Percentiles rank a stretch among this genome's conserved stretches.
These are phyloP conservation scores for Oligia fasciuncula DNA, from an alignment of 2,888 invertebrate genomes.

Conservation along the genomic window DNA sequence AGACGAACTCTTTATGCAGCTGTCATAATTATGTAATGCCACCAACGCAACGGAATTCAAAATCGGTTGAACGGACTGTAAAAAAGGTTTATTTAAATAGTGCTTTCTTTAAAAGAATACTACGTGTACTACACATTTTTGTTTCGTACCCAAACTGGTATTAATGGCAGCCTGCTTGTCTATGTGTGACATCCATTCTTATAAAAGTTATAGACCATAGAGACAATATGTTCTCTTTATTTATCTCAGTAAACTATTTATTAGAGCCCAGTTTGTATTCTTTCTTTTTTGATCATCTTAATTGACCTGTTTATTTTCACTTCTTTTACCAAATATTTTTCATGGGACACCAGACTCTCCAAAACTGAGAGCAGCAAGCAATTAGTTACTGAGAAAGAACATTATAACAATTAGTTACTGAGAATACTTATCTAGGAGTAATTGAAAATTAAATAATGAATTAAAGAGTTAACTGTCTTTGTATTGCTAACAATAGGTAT, in stretches of 20 bases:
- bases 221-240: not conserved
- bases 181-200: not conserved
- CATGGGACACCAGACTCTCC: not conserved
- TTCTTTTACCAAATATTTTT: not conserved
- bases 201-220: not conserved
- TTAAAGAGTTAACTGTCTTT: not conserved
- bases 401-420: not conserved
- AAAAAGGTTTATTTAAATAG: not conserved
- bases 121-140: not conserved
- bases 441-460: not conserved
- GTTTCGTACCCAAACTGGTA: constrained; percentile 16
- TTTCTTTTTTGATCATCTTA: not conserved
- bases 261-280: not conserved
- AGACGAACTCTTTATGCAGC: not conserved
- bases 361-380: not conserved
- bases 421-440: not conserved
- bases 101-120: not conserved
- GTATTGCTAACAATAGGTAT: not conserved
- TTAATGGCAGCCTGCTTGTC: constrained; percentile 11
- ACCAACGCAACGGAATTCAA: no score
- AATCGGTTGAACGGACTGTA: no score
- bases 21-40: no score
- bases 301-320: not conserved
- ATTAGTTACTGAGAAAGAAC: not conserved
- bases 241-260: not conserved